Percentiles rank a stretch among this genome's conserved stretches.
phyloP scores from a whole-genome alignment of 2,888 invertebrate species.

The Apodemia duryi region DNA sequence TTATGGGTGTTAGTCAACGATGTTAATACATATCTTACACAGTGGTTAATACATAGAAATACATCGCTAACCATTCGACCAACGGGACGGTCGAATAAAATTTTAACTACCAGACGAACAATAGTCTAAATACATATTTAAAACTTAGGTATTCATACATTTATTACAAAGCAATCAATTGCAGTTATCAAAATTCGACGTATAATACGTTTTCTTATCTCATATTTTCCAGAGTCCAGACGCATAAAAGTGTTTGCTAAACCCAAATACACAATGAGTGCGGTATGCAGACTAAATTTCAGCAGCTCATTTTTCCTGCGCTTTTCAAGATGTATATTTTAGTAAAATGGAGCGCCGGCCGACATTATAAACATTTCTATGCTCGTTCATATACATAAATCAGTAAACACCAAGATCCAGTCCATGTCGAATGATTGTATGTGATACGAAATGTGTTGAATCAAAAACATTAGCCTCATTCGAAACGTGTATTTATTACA shows the following conservation, averaged over 20 bases:
- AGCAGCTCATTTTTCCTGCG: constrained; percentile 61
- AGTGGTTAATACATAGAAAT: too few species aligned
- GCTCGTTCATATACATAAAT: constrained; percentile 43
- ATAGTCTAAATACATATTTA: too few species aligned
- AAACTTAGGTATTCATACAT: not conserved
- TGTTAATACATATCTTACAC: too few species aligned
- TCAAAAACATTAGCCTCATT: constrained; percentile 32
- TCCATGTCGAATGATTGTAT: constrained; percentile 27
- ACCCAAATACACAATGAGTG: not conserved
- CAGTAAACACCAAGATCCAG: constrained; percentile 36
- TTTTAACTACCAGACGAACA: too few species aligned
- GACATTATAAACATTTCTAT: constrained; percentile 54
- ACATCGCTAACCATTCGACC: too few species aligned
- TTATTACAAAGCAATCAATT: not conserved
- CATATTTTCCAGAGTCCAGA: constrained; percentile 1
- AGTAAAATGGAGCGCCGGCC: constrained; percentile 55
- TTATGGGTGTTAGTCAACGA: too few species aligned
- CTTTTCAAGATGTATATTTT: constrained; percentile 55
- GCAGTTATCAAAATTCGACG: not conserved
- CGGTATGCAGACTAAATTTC: constrained; percentile 52
- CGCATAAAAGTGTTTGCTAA: not conserved
- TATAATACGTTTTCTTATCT: not conserved
- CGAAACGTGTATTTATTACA: constrained; percentile 25
- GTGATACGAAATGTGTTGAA: constrained; percentile 7
- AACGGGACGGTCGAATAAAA: too few species aligned